phyloP scores from a whole-genome alignment of 2,888 invertebrate species.

The Erebia aethiops region DNA sequence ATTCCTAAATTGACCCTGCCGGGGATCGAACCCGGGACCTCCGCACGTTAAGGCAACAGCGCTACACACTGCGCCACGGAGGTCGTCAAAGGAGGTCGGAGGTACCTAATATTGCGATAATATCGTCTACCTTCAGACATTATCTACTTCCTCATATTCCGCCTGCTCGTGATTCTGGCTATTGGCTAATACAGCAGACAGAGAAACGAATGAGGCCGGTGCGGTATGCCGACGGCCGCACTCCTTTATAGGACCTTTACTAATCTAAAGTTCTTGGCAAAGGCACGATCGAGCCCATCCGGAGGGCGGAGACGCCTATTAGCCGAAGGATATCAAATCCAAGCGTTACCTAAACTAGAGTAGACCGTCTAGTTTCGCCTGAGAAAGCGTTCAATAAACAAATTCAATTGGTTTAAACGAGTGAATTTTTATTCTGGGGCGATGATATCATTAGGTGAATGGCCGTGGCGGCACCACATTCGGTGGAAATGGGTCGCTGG shows the following conservation, averaged over 20 bases:
- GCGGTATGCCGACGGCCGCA: conserved; percentile 13
- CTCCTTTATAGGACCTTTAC: conserved; percentile 26
- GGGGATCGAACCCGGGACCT: no score
- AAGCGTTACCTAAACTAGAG: conserved; percentile 56
- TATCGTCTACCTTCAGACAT: not conserved
- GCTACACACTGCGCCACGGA: no score
- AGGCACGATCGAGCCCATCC: conserved; percentile 30
- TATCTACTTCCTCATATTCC: not conserved
- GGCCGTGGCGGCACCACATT: conserved; percentile 60
- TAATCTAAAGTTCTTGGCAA: conserved; percentile 28
- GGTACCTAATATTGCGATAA: not conserved
- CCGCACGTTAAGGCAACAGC: no score
- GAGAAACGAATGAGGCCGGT: conserved; percentile 20
- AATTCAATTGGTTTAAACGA: conserved; percentile 76
- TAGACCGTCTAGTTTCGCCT: conserved; percentile 65
- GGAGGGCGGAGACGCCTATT: not conserved
- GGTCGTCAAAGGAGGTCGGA: no score
- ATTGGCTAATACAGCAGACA: conserved; percentile 8
- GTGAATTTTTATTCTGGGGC: conserved; percentile 74
- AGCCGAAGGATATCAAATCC: conserved; percentile 52
- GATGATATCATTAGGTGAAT: conserved; percentile 80
- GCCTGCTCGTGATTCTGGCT: conserved; percentile 19
- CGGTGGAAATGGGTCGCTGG: conserved; percentile 67
- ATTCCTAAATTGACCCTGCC: no score
- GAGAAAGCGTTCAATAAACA: conserved; percentile 74